Base-by-base conservation (phyloP, 92 coral and sea anemone species). In the Umimayanthus chanpuru region DNA sequence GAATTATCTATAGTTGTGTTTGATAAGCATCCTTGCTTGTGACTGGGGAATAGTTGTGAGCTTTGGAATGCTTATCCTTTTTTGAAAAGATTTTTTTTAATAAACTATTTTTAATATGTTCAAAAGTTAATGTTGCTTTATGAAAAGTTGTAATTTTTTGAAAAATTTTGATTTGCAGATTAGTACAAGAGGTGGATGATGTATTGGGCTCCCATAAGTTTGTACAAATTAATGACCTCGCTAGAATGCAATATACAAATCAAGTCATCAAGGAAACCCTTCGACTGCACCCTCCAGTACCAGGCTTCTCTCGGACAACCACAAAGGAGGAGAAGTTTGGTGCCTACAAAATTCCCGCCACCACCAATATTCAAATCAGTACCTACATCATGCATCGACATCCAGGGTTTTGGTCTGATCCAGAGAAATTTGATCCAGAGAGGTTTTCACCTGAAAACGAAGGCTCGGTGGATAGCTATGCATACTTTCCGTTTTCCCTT, bases 281-380 rank as follows among this genome's bases (percentile, higher is more conserved):
- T 39, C 93, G 98, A n/a, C 80, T 95, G 39, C 95, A 95, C 73
- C 98, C 98, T 6, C 91, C 95, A 14, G 93, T 94, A 1, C 89
- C 94, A 9, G 82, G 79, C 11, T 89, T 94, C 71, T 75, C 88
- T 23, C 88, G 93, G 55, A 70, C 86, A 56, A 88, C 89, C 47
- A 76, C 89, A 16, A 87, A 88, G 75, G 93, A 80, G 25, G 93
- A 68, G 73, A 88, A 89, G 73, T 44, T 95, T 66, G 95, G 89
- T 0, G 87, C 89, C 23, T 81, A 92, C 76, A 64, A 10, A 30
- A 94, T 95, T 14, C 98, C 95, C 0, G 94, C 90, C 14, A 89
- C 88, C 20, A 94, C 98, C 32, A 80, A 78, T 28, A 23, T 95
- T 29, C 94, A 95, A 47, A 58, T 94, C 53, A 79, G 90, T 30